Base-by-base conservation (phyloP, 1,140 invertebrate genomes). In the Eriocheir sinensis region DNA sequence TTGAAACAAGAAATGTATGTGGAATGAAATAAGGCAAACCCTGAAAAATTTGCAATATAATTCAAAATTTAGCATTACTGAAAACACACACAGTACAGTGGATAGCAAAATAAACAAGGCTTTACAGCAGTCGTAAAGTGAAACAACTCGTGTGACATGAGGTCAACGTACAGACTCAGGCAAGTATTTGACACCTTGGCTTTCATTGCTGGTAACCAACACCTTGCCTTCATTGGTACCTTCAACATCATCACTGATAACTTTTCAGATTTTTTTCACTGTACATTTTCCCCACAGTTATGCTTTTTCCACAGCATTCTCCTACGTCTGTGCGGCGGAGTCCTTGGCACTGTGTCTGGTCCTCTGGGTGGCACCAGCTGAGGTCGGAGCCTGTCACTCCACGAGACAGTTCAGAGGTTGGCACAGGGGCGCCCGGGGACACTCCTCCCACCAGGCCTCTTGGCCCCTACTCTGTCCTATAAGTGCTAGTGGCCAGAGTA, bases 11-110 rank as follows among this genome's bases (percentile, higher is more conserved):
- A 72, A n/a, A 21, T 72, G 60, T 53, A 94, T 85, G 81, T 94
- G 94, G 94, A 94, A 94, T 94, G 94, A 94, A 91, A 91, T 92
- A 81, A 91, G 94, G 90, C 94, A 94, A 94, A 94, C 94, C 89
- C 91, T 91, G 80, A 85, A 94, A 40, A 94, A 85, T 94, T 94
- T 86, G 94, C 89, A 91, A 91, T 86, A 94, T 6, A 83, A 72
- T 85, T 53, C n/a, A 79, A 32, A 32, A 88, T 40, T 93, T 48
- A 83, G 81, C 34, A 88, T 85, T 60, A 53, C 40, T 91, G 44
- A 88, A 40, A 85, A 94, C 89, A 94, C 89, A 94, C 89, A 94
- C 79, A 88, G 88, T 53, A 34, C 72, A 91, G 32, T 60, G 60
- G 86, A 60, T 9, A 44, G 32, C 36, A 94, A 79, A 40, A 40